phyloP scores from a whole-genome alignment of 2,113 vertebrate genomes.

The Tylochromis polylepis region DNA sequence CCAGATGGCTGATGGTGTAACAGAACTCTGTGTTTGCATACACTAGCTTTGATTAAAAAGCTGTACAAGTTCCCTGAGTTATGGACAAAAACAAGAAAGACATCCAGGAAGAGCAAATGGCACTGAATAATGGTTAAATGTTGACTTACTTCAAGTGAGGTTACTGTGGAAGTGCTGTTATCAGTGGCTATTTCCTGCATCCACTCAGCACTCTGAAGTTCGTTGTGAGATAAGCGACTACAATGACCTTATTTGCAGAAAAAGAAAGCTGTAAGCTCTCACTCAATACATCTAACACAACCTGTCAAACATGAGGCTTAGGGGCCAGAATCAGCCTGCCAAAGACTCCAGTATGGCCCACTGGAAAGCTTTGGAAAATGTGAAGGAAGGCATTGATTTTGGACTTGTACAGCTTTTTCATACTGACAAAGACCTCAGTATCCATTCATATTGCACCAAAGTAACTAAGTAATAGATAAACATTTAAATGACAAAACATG shows the following conservation, averaged over 20 bases:
- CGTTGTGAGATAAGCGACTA: background rate
- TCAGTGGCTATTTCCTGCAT: background rate
- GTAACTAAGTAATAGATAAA: background rate
- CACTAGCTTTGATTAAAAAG: background rate
- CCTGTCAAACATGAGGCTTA: background rate
- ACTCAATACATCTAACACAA: background rate
- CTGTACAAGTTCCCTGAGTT: background rate
- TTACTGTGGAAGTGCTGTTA: background rate
- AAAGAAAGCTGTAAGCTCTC: background rate
- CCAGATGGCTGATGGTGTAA: background rate
- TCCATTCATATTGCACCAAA: background rate
- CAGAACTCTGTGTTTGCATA: background rate
- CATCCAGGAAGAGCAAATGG: background rate
- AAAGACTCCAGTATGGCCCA: background rate
- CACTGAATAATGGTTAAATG: accelerated
- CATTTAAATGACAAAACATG: background rate
- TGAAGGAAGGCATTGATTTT: background rate
- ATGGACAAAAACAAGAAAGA: background rate
- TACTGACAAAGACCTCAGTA: background rate
- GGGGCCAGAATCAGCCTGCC: background rate
- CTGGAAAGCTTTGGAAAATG: background rate
- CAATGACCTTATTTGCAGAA: background rate
- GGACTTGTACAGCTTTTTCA: background rate
- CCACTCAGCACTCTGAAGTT: background rate
- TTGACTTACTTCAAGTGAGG: background rate